A percentile compares a stretch with the other conserved stretches of the same genome.
phyloP scores from a whole-genome alignment of 2,113 vertebrate species.

The Dinomys branickii region DNA sequence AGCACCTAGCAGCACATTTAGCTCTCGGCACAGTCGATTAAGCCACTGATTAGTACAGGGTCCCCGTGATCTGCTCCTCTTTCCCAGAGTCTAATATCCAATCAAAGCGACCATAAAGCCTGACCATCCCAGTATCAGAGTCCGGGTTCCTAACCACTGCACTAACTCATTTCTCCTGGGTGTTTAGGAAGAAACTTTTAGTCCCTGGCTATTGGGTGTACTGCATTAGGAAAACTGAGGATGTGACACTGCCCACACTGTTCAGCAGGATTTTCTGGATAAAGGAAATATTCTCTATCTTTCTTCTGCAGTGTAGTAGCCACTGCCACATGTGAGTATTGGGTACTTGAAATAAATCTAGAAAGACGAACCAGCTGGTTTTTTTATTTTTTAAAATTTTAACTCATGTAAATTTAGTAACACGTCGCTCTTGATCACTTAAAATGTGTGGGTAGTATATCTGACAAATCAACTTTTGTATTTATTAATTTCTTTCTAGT shows the following conservation, averaged over 20 bases:
- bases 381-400: conserved; percentile 30
- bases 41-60: neutral
- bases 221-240: neutral
- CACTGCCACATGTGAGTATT: neutral
- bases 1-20: neutral
- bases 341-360: neutral
- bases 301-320: neutral
- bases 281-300: neutral
- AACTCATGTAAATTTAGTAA: neutral
- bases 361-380: neutral
- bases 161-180: neutral
- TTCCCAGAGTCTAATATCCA: neutral
- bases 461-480: neutral
- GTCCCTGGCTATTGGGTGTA: neutral
- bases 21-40: neutral
- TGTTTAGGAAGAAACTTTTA: neutral
- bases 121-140: neutral
- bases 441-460: neutral
- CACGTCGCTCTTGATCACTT: neutral
- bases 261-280: neutral
- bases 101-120: neutral
- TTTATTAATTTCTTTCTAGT: neutral
- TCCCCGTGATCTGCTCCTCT: neutral
- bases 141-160: neutral
- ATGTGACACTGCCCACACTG: neutral